Percentiles rank a stretch among this genome's conserved stretches.
Conservation (phyloP, 2,888 invertebrate species). For the Drosophila meridionalis region DNA sequence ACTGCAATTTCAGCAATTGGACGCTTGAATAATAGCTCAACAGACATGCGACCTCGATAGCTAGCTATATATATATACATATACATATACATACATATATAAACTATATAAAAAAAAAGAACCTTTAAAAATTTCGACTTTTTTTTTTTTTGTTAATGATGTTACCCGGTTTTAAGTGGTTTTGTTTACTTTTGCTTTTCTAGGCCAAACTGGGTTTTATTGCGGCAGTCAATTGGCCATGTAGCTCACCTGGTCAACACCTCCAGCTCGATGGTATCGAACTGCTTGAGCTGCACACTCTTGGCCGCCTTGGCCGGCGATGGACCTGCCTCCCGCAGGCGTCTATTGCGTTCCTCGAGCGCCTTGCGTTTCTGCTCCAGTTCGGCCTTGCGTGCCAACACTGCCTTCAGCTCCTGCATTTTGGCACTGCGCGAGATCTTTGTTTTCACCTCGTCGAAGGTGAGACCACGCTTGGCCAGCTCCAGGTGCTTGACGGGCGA, state of each 20-base stretch:
- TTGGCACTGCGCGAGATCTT: conserved; percentile 89
- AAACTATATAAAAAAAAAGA: background rate
- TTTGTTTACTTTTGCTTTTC: conserved; percentile 66
- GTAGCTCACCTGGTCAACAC: conserved; percentile 89
- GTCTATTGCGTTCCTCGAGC: conserved; percentile 83
- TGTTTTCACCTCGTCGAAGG: conserved; percentile 89
- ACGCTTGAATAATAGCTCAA: conserved; percentile 48
- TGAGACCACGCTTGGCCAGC: conserved; percentile 86
- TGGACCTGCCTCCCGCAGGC: conserved; percentile 74
- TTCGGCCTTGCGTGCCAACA: conserved; percentile 88
- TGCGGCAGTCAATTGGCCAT: conserved; percentile 46
- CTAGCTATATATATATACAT: conserved; percentile 34
- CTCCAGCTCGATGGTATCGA: conserved; percentile 91
- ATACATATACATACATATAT: background rate
- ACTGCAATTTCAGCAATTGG: conserved; percentile 68
- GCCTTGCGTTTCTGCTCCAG: conserved; percentile 87
- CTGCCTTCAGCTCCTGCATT: conserved; percentile 89
- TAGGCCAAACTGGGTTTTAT: conserved; percentile 63
- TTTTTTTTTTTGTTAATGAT: conserved; percentile 58
- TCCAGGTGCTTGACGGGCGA: conserved; percentile 82
- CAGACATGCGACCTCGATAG: conserved; percentile 76
- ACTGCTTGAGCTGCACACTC: conserved; percentile 87
- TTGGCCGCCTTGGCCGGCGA: conserved; percentile 65
- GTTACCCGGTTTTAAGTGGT: conserved; percentile 70
- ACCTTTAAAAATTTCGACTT: conserved; percentile 14